phyloP scores from a whole-genome alignment of 2,888 invertebrate species.

The Acanthococcus lagerstroemiae region DNA sequence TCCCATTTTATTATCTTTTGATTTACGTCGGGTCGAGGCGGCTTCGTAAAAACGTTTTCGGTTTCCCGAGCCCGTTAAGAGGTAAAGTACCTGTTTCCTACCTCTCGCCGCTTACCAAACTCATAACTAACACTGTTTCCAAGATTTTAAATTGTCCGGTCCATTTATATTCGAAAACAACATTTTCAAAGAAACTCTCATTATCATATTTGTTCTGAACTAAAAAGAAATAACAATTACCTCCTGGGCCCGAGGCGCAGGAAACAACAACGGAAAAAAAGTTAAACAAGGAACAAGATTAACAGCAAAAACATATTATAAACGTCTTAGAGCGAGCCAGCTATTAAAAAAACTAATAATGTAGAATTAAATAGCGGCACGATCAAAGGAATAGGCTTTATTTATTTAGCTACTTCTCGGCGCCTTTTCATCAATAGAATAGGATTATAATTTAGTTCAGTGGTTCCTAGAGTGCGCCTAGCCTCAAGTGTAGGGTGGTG shows the following conservation, averaged over 20 bases:
- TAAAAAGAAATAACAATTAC: slow-evolving; percentile 2
- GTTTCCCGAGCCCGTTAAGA: too few relatives aligned
- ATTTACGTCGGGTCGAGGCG: too few relatives aligned
- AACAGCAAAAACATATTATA: slow-evolving; percentile 28
- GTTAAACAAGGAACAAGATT: not conserved
- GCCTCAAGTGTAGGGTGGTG: too few relatives aligned
- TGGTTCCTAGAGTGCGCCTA: too few relatives aligned
- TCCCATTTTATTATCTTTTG: too few relatives aligned
- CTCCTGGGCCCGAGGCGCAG: slow-evolving; percentile 10
- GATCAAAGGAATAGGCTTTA: slow-evolving; percentile 26
- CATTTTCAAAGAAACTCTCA: slow-evolving; percentile 26
- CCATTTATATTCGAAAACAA: slow-evolving; percentile 22
- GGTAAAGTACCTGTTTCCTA: too few relatives aligned
- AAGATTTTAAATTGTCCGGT: slow-evolving; percentile 3
- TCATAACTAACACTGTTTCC: too few relatives aligned
- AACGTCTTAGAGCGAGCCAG: slow-evolving; percentile 23
- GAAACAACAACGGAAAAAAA: slow-evolving; percentile 8
- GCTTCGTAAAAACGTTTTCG: too few relatives aligned
- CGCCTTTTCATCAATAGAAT: slow-evolving; percentile 27
- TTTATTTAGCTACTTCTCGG: slow-evolving; percentile 30
- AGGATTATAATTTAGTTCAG: slow-evolving; percentile 28
- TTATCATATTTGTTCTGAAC: slow-evolving; percentile 20
- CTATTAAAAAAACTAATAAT: slow-evolving; percentile 26
- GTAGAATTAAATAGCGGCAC: slow-evolving; percentile 27
- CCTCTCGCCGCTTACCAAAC: too few relatives aligned